Percentiles rank a stretch among this genome's conserved stretches.
These are phyloP conservation scores for Paragorgia papillata DNA, from an alignment of 92 coral and sea anemone species.

Conservation along the genomic window DNA sequence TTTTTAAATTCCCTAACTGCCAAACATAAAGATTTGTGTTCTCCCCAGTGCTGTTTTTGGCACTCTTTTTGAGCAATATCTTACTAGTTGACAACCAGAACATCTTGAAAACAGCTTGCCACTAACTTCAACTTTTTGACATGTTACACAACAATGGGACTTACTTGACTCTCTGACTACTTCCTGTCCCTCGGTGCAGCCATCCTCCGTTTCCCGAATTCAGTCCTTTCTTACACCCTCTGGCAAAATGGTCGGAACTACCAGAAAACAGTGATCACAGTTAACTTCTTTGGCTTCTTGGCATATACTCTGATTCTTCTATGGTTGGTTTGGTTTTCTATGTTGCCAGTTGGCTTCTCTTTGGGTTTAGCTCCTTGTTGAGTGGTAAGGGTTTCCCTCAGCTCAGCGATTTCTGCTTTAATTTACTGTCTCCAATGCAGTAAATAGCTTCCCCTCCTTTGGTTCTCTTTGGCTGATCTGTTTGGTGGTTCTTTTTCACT, in stretches of 20 bases:
- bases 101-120: conserved; percentile 36
- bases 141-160: conserved; percentile 39
- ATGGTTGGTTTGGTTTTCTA: conserved; percentile 20
- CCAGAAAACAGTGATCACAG: conserved; percentile 69
- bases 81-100: conserved; percentile 46
- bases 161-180: conserved; percentile 30
- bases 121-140: conserved; percentile 18
- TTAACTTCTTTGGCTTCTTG: conserved; percentile 42
- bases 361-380: conserved; percentile 31
- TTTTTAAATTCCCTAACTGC: conserved; percentile 24
- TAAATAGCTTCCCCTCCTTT: conserved; percentile 37
- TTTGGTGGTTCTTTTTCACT: neutral
- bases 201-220: conserved; percentile 46
- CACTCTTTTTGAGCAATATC: conserved; percentile 55
- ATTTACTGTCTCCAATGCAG: conserved; percentile 38
- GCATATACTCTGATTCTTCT: too few species aligned
- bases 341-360: conserved; percentile 13
- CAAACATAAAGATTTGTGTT: conserved; percentile 48
- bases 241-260: conserved; percentile 44
- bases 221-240: conserved; percentile 48
- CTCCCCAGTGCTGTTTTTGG: conserved; percentile 39
- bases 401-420: conserved; percentile 51
- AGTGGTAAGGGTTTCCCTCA: conserved; percentile 18
- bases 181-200: conserved; percentile 61
- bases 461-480: conserved; percentile 18